A percentile compares a stretch with the other conserved stretches of the same genome.
Evolutionary conservation across 2,888 invertebrate genomes (phyloP).

Genomic region (Cataglyphis livida): DNA sequence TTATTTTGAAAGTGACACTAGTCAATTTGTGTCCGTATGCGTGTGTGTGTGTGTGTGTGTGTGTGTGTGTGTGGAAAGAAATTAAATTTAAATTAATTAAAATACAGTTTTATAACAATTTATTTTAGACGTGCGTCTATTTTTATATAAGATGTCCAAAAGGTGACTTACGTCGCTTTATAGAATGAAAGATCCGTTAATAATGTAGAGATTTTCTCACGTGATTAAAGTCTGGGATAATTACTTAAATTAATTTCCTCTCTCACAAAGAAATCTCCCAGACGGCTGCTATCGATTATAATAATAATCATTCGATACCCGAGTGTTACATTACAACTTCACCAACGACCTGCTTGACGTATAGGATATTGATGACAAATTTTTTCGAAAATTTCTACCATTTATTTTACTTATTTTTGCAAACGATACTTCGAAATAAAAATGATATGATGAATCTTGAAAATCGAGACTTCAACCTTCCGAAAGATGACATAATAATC

Average conservation of each 20-base stretch:
- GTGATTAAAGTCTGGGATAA: conserved; percentile 42
- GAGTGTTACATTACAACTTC: conserved; percentile 3
- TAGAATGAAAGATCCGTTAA: conserved; percentile 27
- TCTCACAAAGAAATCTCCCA: conserved; percentile 31
- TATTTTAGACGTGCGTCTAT: conserved; percentile 22
- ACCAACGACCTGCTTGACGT: background rate
- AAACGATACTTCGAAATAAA: background rate
- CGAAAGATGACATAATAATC: background rate
- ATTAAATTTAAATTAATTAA: conserved; percentile 49
- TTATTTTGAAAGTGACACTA: conserved; percentile 37
- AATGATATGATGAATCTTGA: background rate
- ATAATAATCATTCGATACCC: conserved; percentile 39
- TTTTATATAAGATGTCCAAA: conserved; percentile 28
- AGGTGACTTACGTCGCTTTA: conserved; percentile 34
- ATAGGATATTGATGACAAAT: background rate
- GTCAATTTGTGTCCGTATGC: conserved; percentile 1
- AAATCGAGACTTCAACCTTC: background rate
- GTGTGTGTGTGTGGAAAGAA: background rate
- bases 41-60: too few relatives aligned
- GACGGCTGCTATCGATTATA: conserved; percentile 44
- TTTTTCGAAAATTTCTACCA: too few relatives aligned
- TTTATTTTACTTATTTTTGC: background rate
- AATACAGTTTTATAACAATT: conserved; percentile 7
- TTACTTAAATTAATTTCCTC: conserved; percentile 45
- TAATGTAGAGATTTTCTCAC: conserved; percentile 32